phyloP scores from a whole-genome alignment of 2,888 invertebrate species.

The Camponotus fellah region DNA sequence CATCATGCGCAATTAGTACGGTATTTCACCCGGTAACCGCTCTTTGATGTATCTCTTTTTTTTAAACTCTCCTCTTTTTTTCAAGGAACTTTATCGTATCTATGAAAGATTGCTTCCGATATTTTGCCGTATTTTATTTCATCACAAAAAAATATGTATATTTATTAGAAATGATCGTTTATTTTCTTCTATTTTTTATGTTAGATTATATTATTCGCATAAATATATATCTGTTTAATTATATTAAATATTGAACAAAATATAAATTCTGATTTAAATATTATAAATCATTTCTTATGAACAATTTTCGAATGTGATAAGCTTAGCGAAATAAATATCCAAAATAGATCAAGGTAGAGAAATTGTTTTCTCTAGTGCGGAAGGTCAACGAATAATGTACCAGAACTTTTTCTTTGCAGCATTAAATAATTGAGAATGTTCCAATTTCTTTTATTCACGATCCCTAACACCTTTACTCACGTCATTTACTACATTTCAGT shows the following conservation, averaged over 20 bases:
- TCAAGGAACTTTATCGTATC: background rate
- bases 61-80: background rate
- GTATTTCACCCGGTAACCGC: constrained; percentile 65
- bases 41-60: constrained; percentile 24
- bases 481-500: constrained; percentile 30
- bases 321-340: background rate
- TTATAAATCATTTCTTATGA: constrained; percentile 5
- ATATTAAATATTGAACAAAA: constrained; percentile 1
- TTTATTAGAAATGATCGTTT: too few species aligned
- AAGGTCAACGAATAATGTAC: background rate
- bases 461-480: background rate
- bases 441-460: constrained; percentile 28
- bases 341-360: background rate
- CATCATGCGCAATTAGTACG: constrained; percentile 58
- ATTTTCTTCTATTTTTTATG: too few species aligned
- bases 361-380: background rate
- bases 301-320: background rate
- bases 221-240: background rate
- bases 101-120: constrained; percentile 48
- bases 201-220: too few species aligned
- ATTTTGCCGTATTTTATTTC: constrained; percentile 48
- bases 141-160: background rate
- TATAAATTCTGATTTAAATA: background rate
- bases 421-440: constrained; percentile 5
- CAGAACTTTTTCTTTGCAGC: background rate